Evolutionary conservation across 2,888 invertebrate genomes (phyloP).

Genomic region (Anthrax anthrax): DNA sequence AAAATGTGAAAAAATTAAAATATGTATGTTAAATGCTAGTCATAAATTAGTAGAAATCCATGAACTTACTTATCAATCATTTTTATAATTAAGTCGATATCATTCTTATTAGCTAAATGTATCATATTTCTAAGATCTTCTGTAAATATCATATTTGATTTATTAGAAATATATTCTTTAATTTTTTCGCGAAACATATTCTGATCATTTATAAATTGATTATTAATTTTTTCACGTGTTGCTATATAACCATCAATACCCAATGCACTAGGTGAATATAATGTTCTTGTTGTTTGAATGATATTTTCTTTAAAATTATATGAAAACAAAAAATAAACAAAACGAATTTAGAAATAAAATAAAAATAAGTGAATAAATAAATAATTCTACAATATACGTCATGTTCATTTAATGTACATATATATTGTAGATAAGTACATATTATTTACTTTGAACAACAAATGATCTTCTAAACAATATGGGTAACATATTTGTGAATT

Average conservation of each 20-base stretch:
- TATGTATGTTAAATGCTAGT: neutral
- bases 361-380: too few species aligned
- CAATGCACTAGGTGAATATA: slow-evolving; percentile 22
- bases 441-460: too few species aligned
- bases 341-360: too few species aligned
- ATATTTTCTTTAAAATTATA: too few species aligned
- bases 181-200: slow-evolving; percentile 59
- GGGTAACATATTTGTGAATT: too few species aligned
- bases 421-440: too few species aligned
- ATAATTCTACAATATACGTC: too few species aligned
- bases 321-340: too few species aligned
- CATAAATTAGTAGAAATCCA: neutral
- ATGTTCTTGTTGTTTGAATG: neutral
- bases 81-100: slow-evolving; percentile 45
- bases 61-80: slow-evolving; percentile 54
- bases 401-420: too few species aligned
- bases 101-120: slow-evolving; percentile 50
- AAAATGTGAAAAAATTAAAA: too few species aligned
- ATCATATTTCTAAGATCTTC: slow-evolving; percentile 75
- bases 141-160: slow-evolving; percentile 55
- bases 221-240: slow-evolving; percentile 38
- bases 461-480: too few species aligned
- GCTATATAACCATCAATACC: slow-evolving; percentile 47
- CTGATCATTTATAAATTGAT: slow-evolving; percentile 45
- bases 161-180: slow-evolving; percentile 42